phyloP scores from a whole-genome alignment of 2,113 vertebrate species.

The Clarias magur region DNA sequence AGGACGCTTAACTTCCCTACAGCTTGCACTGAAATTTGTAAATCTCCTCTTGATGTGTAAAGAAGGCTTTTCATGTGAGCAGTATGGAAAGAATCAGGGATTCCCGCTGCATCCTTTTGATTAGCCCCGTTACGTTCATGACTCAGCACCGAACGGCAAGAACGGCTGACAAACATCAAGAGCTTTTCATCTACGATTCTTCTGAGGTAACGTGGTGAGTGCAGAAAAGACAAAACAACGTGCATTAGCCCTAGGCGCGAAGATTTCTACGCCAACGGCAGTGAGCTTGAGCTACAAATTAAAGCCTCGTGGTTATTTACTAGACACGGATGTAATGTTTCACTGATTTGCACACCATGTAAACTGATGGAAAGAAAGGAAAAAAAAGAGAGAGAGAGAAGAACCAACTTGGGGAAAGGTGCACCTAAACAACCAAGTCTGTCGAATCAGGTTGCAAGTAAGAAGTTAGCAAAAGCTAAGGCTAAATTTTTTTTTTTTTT shows the following conservation, averaged over 20 bases:
- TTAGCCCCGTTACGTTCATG: conserved; percentile 6
- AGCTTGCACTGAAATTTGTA: too few species aligned
- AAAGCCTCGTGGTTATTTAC: neutral
- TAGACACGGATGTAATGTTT: neutral
- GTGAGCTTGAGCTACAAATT: neutral
- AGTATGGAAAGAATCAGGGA: neutral
- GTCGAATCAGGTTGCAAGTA: neutral
- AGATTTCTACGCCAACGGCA: neutral
- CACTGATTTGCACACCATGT: neutral
- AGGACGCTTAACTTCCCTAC: neutral
- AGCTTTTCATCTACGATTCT: neutral
- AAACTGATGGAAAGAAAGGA: neutral
- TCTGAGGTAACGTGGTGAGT: neutral
- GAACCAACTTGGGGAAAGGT: neutral
- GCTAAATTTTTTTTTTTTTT: too few species aligned
- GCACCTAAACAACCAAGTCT: neutral
- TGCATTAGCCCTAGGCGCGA: neutral
- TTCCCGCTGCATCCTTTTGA: neutral
- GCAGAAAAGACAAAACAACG: neutral
- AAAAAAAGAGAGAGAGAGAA: neutral
- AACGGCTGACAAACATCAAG: neutral
- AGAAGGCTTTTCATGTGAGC: neutral
- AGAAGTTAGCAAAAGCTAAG: neutral
- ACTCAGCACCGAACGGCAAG: conserved; percentile 10
- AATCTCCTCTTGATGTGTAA: too few species aligned